Evolutionary conservation across 2,888 invertebrate genomes (phyloP).

Genomic region (Brachylomia viminalis): DNA sequence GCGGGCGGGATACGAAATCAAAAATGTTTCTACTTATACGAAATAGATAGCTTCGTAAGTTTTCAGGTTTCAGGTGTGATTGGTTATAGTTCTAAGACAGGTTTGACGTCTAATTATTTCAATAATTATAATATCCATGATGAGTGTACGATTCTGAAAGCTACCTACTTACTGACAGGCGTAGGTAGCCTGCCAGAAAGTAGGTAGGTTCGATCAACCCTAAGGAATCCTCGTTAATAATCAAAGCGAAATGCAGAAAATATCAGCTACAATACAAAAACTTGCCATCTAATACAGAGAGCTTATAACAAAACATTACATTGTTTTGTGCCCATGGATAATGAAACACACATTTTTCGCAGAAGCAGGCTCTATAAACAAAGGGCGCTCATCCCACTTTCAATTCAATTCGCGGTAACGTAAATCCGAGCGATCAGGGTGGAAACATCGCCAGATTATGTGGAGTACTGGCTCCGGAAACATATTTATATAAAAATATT

Average conservation of each 20-base stretch:
- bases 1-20: conserved; percentile 4
- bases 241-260: conserved; percentile 15
- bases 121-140: too few species aligned
- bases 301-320: conserved; percentile 30
- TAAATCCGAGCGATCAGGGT: conserved; percentile 69
- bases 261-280: conserved; percentile 15
- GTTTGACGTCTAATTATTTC: background rate
- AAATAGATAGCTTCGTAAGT: background rate
- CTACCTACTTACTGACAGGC: too few species aligned
- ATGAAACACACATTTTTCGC: conserved; percentile 62
- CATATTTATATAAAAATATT: conserved; percentile 51
- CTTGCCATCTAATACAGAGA: conserved; percentile 18
- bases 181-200: too few species aligned
- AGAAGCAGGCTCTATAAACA: conserved; percentile 75
- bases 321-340: conserved; percentile 45
- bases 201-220: too few species aligned
- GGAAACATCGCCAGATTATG: conserved; percentile 64
- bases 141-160: background rate
- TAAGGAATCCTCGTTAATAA: background rate
- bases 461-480: conserved; percentile 56
- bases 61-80: background rate
- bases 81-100: background rate
- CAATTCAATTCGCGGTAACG: conserved; percentile 77
- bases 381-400: conserved; percentile 76
- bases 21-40: background rate